Percentiles rank a stretch among this genome's conserved stretches.
phyloP scores from a whole-genome alignment of 2,113 vertebrate genomes.

The Sturnira hondurensis region DNA sequence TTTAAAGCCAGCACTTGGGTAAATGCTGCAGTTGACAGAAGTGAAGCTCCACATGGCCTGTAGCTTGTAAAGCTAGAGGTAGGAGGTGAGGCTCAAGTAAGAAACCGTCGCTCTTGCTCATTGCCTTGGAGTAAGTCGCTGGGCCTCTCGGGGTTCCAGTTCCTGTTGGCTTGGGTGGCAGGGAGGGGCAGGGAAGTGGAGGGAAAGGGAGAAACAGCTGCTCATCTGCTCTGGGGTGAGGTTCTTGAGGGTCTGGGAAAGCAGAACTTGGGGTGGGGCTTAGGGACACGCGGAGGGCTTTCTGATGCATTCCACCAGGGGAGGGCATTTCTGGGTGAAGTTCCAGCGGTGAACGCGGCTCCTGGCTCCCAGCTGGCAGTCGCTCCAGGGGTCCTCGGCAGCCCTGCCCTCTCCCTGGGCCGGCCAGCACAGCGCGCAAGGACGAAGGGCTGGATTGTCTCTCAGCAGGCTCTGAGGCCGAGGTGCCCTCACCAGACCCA shows the following conservation, averaged over 20 bases:
- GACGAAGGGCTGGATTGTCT: neutral
- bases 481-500: neutral
- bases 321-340: neutral
- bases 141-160: neutral
- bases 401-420: neutral
- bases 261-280: slow-evolving; percentile 44
- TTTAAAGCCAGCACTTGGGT: neutral
- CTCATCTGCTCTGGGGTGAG: neutral
- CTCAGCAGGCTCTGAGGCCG: neutral
- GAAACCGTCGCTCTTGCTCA: neutral
- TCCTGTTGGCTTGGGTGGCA: neutral
- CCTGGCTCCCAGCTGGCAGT: neutral
- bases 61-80: neutral
- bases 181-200: neutral
- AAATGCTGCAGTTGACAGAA: too few relatives aligned
- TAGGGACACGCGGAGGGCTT: neutral
- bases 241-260: neutral
- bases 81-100: neutral
- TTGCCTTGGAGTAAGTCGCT: neutral
- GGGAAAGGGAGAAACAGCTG: neutral
- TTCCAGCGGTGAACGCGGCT: neutral
- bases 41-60: neutral
- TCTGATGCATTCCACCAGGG: neutral
- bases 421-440: neutral
- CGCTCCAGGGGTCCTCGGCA: neutral